These are phyloP conservation scores for Diplolepis rosae DNA, from an alignment of 2,888 invertebrate genomes.

Conservation along the genomic window DNA sequence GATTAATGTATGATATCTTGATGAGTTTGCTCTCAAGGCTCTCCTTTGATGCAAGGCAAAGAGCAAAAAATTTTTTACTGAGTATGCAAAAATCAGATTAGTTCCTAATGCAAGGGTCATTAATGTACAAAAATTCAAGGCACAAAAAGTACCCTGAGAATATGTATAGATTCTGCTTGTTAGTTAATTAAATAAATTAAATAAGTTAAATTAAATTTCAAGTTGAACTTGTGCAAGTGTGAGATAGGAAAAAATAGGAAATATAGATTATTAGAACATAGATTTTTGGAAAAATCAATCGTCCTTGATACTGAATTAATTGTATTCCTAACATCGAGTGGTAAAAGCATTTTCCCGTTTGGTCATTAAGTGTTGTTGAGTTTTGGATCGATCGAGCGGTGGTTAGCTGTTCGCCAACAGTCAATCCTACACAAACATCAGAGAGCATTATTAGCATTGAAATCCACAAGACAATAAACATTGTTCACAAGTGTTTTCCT, in stretches of 20 bases:
- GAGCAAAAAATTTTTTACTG: not conserved
- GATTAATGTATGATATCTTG: constrained; percentile 6
- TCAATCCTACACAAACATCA: constrained; percentile 1
- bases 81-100: not conserved
- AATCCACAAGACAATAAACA: constrained; percentile 19
- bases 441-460: constrained; percentile 25
- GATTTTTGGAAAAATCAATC: not conserved
- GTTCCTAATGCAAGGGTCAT: not conserved
- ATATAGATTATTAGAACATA: not conserved
- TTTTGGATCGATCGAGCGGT: constrained; percentile 14
- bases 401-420: not conserved
- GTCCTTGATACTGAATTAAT: constrained; percentile 18
- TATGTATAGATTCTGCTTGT: not conserved
- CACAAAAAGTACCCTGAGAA: not conserved
- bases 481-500: constrained; percentile 15
- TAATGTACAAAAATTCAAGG: not conserved
- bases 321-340: constrained; percentile 11
- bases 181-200: not conserved
- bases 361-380: constrained; percentile 3
- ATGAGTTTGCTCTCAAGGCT: constrained; percentile 4
- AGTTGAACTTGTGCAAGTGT: not conserved
- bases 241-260: not conserved
- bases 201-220: not conserved
- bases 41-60: not conserved
- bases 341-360: constrained; percentile 22